Conservation (phyloP, 2,888 invertebrate genomes). For the Cataglyphis albicans region DNA sequence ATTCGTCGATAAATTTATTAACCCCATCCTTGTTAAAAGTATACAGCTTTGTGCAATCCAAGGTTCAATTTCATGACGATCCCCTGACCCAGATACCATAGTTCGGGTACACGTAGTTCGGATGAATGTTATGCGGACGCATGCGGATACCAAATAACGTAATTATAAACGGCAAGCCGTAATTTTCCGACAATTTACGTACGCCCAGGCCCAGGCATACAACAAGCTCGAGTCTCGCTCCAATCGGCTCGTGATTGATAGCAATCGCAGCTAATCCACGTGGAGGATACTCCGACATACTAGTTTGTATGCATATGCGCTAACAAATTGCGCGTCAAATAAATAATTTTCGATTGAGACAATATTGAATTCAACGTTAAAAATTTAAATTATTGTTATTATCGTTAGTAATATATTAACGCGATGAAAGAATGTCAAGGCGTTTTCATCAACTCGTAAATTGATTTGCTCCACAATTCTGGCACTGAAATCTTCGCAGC, state of each 20-base stretch:
- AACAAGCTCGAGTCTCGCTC: not conserved
- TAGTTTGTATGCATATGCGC: not conserved
- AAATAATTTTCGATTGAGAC: not conserved
- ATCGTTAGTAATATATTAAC: not conserved
- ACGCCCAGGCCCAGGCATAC: not conserved
- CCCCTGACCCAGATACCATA: not conserved
- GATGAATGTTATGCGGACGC: not conserved
- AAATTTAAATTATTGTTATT: slow-evolving; percentile 18
- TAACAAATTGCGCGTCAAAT: slow-evolving; percentile 22
- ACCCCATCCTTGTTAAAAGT: slow-evolving; percentile 51
- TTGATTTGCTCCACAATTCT: slow-evolving; percentile 41
- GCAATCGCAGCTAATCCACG: not conserved
- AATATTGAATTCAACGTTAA: not conserved
- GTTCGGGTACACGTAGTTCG: not conserved
- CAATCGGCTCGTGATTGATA: slow-evolving; percentile 41
- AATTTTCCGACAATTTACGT: slow-evolving; percentile 24
- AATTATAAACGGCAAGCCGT: not conserved
- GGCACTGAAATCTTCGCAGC: slow-evolving; percentile 37
- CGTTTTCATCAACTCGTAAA: slow-evolving; percentile 27
- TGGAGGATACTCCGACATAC: not conserved
- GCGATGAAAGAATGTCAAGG: slow-evolving; percentile 12
- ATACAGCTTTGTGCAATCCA: slow-evolving; percentile 56
- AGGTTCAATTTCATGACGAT: slow-evolving; percentile 33
- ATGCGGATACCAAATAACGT: slow-evolving; percentile 1
- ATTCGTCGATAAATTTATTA: slow-evolving; percentile 62